Base-by-base conservation (phyloP, 2,113 vertebrate species). In the Actinemys pallida region DNA sequence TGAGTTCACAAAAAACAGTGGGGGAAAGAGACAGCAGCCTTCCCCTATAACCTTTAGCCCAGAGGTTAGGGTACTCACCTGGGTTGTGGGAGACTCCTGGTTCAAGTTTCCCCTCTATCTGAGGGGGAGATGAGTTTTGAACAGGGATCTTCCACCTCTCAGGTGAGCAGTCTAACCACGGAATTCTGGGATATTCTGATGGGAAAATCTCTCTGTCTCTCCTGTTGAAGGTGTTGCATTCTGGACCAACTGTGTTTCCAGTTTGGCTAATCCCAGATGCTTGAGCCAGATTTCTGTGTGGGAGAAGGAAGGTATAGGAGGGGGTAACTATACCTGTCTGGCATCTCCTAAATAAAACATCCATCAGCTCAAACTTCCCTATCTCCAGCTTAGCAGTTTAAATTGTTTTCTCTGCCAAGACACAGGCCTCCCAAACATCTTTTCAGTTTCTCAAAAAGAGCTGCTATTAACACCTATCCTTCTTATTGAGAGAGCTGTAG, bases 401-500 rank as follows among this genome's bases (percentile, higher is more conserved):
- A 45, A 22, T 89, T 93, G 87, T 79, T 56, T 57, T 56, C 39
- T 79, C 89, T 85, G 31, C 52, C 22, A 90, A 92, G 39, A 81
- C 79, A 81, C 6, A 25, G 1, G 0, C 10, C 35, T 76, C 8
- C 45, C 69, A 31, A 39, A 91, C 17, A 92, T 29, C 0, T 11
- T 88, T 81, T 59, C 62, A 75, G 29, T 83, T 65, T 87, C 88
- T 65, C 45, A 47, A 69, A 83, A 84, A 78, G 19, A 52, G 53
- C 86, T 89, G 52, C 72, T 86, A 78, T 47, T 53, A 42, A 65
- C 81, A 83, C 1, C 35, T 16, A 84, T 42, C 69, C 83, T 95
- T 91, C 47, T 85, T 93, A 92, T 4, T 65, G 92, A 96, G 53
- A 69, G 29, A 86, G 24, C 42, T 50, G 75, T 72, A 94, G 84